phyloP scores from a whole-genome alignment of 1,140 invertebrate genomes.

The Mycetomoellerius zeteki region DNA sequence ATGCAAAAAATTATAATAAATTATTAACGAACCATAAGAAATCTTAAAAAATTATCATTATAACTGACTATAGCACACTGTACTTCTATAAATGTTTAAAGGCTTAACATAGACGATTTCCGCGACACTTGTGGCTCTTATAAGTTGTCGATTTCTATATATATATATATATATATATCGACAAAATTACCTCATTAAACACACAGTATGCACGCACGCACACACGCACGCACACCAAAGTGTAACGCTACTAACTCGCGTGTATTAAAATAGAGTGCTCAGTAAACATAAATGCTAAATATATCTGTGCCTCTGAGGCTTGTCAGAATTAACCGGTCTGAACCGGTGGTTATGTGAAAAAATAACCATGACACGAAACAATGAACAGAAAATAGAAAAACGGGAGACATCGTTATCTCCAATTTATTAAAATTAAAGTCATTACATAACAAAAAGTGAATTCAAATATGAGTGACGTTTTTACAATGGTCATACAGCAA shows the following conservation, averaged over 20 bases:
- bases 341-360: conserved; percentile 56
- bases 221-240: conserved; percentile 24
- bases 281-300: conserved; percentile 77
- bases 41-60: neutral
- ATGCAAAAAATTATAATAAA: neutral
- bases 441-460: neutral
- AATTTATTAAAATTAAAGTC: neutral
- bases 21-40: neutral
- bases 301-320: conserved; percentile 58
- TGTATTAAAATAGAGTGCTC: conserved; percentile 73
- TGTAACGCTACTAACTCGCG: conserved; percentile 61
- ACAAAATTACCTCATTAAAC: conserved; percentile 12
- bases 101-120: conserved; percentile 9
- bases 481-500: neutral
- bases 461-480: neutral
- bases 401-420: too few relatives aligned
- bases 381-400: conserved; percentile 19
- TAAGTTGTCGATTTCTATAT: conserved; percentile 37
- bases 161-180: neutral
- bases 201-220: conserved; percentile 4
- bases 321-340: conserved; percentile 67
- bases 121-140: conserved; percentile 1
- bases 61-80: neutral
- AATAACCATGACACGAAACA: conserved; percentile 51
- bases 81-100: neutral